phyloP scores from a whole-genome alignment of 2,888 invertebrate species.

The Himalopsyche tibetana region DNA sequence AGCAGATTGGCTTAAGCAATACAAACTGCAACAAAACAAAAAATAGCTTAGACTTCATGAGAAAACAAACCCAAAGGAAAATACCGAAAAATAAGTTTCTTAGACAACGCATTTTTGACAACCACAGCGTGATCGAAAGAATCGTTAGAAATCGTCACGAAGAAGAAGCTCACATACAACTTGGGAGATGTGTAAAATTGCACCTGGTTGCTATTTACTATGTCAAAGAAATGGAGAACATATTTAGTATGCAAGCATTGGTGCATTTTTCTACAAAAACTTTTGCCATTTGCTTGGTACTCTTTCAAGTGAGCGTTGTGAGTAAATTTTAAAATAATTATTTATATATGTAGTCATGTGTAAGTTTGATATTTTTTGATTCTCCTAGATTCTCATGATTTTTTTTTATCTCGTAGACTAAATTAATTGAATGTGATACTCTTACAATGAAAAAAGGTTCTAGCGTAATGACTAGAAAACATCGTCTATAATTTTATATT shows the following conservation, averaged over 20 bases:
- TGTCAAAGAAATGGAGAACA: slow-evolving; percentile 24
- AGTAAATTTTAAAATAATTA: background rate
- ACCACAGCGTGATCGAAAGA: background rate
- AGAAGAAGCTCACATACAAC: background rate
- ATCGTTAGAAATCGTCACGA: background rate
- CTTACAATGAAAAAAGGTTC: too few species aligned
- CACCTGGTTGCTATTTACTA: slow-evolving; percentile 9
- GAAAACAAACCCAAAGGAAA: background rate
- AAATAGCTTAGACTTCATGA: background rate
- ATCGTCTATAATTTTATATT: too few species aligned
- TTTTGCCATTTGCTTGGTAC: slow-evolving; percentile 21
- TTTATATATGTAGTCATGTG: too few species aligned
- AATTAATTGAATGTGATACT: too few species aligned
- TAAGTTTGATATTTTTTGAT: too few species aligned
- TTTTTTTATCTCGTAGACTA: too few species aligned
- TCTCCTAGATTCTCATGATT: too few species aligned
- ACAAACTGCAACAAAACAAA: background rate
- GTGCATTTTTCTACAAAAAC: slow-evolving; percentile 5
- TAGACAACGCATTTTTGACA: background rate
- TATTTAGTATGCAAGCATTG: slow-evolving; percentile 23
- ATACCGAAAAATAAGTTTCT: slow-evolving; percentile 12
- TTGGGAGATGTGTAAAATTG: background rate
- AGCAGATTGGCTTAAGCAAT: background rate
- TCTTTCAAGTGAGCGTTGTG: background rate
- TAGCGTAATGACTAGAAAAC: too few species aligned